Base-by-base conservation (phyloP, 2,888 invertebrate species). In the Kryphioiulus occultus region DNA sequence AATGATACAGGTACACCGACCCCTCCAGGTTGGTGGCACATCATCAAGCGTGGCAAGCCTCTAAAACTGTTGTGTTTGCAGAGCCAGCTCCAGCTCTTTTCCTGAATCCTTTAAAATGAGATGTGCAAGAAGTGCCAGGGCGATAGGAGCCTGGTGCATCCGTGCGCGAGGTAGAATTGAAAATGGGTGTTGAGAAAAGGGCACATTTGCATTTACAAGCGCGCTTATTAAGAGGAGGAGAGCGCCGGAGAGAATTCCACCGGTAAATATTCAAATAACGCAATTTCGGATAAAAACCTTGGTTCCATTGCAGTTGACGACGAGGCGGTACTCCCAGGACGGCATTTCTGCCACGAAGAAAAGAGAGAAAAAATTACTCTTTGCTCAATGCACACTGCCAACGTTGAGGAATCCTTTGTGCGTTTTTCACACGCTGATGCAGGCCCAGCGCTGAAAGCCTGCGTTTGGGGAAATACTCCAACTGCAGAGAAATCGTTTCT, bases 151-250 rank as follows among this genome's bases (percentile, higher is more conserved):
- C 22, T n/a, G 59, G 59, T 59, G n/a, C 59, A 59, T 59, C 22
- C 22, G 59, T 59, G 59, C 59, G 59, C 5, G 22, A 59, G 59
- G 7, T 22, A 59, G 22, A 59, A 59, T 59, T 59, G 59, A 59
- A 59, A 59, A 59, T 59, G 59, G 59, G 59, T 59, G 59, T 59
- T 59, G 22, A 59, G 59, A 59, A 59, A 59, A 59, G 59, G 59
- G 59, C 59, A 59, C 59, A 59, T 59, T 59, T 59, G 59, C 59
- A 59, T 59, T 59, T 59, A 59, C 59, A 59, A 59, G 59, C 59
- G 22, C 59, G 59, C 22, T 59, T 59, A 59, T 59, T 59, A 59
- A 59, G 59, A 59, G 59, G 59, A 59, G 59, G 59, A 59, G 59
- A 59, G 22, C 15, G 19, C 47, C 10, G 17, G 47, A 0, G 19